Evolutionary conservation across 2,888 invertebrate genomes (phyloP), one percentile per base, ranked within the genome.

Genomic region (Drosophila trichaetosa): DNA sequence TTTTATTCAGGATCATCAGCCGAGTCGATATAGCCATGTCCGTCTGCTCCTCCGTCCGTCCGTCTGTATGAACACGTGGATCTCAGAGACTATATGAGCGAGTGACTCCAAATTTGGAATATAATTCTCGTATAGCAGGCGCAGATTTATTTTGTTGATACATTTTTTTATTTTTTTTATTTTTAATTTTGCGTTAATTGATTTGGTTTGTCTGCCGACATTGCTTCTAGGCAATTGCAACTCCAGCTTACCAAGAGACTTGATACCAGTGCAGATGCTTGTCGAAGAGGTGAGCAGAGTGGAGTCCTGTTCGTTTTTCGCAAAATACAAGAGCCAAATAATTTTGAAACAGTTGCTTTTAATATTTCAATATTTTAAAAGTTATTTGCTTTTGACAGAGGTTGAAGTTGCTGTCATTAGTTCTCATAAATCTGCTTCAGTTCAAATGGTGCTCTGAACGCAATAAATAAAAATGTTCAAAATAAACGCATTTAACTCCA

Each of bases 401-500:
- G 7, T 21, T 33, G 48, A 38, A 21, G 61, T 46, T 48, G 63
- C 64, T 53, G 34, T 27, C 36, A 56, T 64, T 70, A 58, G 63
- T 65, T 42, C 70, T 82, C 76, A 82, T 80, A 86, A 83, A 75
- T 82, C 79, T 79, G 62, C 38, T 79, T 73, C 80, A 73, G 83
- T 86, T 88, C 78, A 88, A 85, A 85, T 85, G 83, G 75, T 76
- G 69, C 70, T 79, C 60, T 62, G 57, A 78, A 70, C 64, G 86
- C 80, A 74, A 78, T 80, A 89, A 86, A 87, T 87, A 83, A 75
- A 72, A 89, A 75, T 88, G 71, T 69, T 74, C 57, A 70, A 77
- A 87, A 69, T 83, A 51, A 75, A 79, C 87, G 84, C 82, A 82
- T 76, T 80, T 84, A 80, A 84, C 82, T n/a, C 27, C 54, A 46